Base-by-base conservation (phyloP, 2,888 invertebrate genomes). In the Peribatodes rhomboidaria region DNA sequence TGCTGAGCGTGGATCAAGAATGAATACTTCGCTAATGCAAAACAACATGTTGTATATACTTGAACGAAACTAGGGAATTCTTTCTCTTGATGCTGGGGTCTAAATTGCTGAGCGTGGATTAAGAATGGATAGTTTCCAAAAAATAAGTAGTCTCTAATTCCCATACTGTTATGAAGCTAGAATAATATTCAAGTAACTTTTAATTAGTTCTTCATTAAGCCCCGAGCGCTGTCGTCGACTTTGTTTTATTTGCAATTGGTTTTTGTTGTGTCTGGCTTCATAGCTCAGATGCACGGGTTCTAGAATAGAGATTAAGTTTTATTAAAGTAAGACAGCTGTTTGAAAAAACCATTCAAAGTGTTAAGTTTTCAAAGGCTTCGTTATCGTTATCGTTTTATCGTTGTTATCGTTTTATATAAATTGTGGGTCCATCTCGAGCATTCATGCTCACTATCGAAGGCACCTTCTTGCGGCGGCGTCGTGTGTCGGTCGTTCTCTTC, bases 181-280 rank as follows among this genome's bases (percentile, higher is more conserved):
- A 72, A 69, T 75, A 70, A 77, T 75, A 77, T 70, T 67, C 72
- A 69, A 75, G 81, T 79, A 82, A 85, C 77, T 84, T 85, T 85
- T 85, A 86, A 86, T 85, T 84, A 86, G 83, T 79, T 80, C 74
- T 81, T 84, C 82, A 83, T 84, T 84, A 83, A 78, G 74, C 76
- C 73, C 72, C 67, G 68, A 65, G 73, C 60, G 68, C 67, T 70
- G 73, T 76, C 77, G 78, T 73, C 62, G 78, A 74, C 68, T 70
- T 75, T 78, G 78, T 80, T 83, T 84, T 81, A 81, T 82, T 84
- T 80, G 77, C 69, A 72, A 74, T 81, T 73, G 73, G 73, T 80
- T 79, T 82, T 80, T 81, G 79, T 78, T 75, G 56, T 73, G 78
- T 78, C 79, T 78, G 77, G 68, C 62, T 72, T 68, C 54, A 37